A percentile compares a stretch with the other conserved stretches of the same genome.
phyloP scores from a whole-genome alignment of 2,888 invertebrate species.

The Buathra laborator region DNA sequence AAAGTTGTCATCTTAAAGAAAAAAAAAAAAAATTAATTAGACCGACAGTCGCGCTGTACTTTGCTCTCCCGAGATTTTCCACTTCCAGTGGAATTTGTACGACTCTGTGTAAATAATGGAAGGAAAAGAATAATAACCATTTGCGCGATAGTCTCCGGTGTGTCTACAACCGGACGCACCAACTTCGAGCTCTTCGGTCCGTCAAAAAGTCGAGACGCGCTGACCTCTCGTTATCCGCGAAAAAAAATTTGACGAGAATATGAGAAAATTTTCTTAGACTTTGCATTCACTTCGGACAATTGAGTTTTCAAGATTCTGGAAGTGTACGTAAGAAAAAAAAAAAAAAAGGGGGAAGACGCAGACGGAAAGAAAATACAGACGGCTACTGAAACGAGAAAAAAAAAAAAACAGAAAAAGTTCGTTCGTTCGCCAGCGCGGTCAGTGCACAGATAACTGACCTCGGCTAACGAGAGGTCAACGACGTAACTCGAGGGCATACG shows the following conservation, averaged over 20 bases:
- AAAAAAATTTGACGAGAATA: background rate
- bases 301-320: conserved; percentile 1
- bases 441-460: conserved; percentile 74
- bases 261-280: background rate
- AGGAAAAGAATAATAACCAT: conserved; percentile 17
- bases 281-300: background rate
- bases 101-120: conserved; percentile 19
- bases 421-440: conserved; percentile 9
- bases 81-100: conserved; percentile 22
- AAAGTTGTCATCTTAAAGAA: background rate
- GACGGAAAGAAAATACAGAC: background rate
- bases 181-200: background rate
- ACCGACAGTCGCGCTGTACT: conserved; percentile 19
- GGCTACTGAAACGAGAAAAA: background rate
- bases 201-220: background rate
- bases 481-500: conserved; percentile 70
- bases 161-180: conserved; percentile 1
- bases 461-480: conserved; percentile 78
- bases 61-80: conserved; percentile 30
- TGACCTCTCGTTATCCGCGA: background rate
- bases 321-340: background rate
- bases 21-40: conserved; percentile 20
- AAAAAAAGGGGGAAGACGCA: background rate
- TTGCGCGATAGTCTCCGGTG: conserved; percentile 20
- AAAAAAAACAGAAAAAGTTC: background rate